Percentiles rank a stretch among this genome's conserved stretches.
These are phyloP conservation scores for Caenorhabditis sinica DNA, from an alignment of 2,888 invertebrate genomes.

Conservation along the genomic window DNA sequence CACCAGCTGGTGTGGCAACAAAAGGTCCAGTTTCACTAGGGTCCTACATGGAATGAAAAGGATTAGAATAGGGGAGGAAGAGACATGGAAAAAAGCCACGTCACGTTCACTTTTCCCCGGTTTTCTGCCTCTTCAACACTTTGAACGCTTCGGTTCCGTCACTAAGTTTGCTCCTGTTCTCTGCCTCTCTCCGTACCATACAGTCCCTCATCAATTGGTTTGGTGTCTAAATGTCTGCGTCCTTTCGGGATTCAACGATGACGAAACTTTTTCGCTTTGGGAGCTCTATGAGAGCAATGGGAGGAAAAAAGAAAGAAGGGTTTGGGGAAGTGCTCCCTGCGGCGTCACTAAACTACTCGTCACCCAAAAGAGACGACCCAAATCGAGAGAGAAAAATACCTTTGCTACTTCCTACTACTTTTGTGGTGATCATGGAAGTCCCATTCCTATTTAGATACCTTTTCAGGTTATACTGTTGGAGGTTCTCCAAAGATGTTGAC, in stretches of 20 bases:
- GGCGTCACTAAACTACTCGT: constrained; percentile 50
- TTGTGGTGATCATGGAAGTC: constrained; percentile 7
- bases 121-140: constrained; percentile 16
- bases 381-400: neutral
- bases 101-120: constrained; percentile 29
- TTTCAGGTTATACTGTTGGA: neutral
- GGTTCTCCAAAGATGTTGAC: neutral
- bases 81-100: too few relatives aligned
- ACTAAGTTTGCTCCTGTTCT: constrained; percentile 20
- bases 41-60: constrained; percentile 15
- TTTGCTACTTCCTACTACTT: constrained; percentile 14
- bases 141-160: constrained; percentile 36
- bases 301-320: constrained; percentile 9
- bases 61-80: constrained; percentile 26
- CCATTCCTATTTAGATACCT: neutral
- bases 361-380: constrained; percentile 17
- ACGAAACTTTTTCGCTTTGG: constrained; percentile 30
- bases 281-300: constrained; percentile 23
- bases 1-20: constrained; percentile 9
- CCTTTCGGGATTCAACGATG: constrained; percentile 17
- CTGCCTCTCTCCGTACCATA: constrained; percentile 6
- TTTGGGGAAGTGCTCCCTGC: constrained; percentile 39
- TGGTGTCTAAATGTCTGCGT: constrained; percentile 31
- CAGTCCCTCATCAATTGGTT: constrained; percentile 11
- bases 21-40: constrained; percentile 27